Evolutionary conservation across 1,140 invertebrate species (phyloP), one percentile per base, ranked within the genome.

Genomic region (Steinernema feltiae): DNA sequence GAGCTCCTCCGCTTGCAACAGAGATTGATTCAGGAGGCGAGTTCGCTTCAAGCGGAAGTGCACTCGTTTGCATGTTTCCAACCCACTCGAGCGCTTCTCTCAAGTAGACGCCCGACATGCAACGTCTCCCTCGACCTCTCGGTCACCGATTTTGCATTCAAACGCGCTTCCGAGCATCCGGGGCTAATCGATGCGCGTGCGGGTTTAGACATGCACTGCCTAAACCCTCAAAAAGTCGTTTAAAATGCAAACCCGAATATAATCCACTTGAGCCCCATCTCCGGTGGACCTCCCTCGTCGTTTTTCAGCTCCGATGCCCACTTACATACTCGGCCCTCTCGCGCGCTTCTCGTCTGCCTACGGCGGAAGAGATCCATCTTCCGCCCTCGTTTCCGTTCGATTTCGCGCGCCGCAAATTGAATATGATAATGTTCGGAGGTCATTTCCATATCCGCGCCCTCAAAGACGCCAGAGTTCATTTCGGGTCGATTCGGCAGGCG

Each of bases 201-300:
- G n/a, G 41, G 41, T 12, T n/a, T n/a, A 46, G 41, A 27, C 53
- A 27, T 63, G 2, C 24, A 3, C 53, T 3, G 7, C 24, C 24
- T 3, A n/a, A 63, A 17, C 53, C 53, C 24, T 27, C 12, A 12
- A 63, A 63, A 63, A 63, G 53, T n/a, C 12, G 53, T 63, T 63
- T 63, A 63, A 63, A 63, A 63, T 63, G 53, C 53, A 63, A 63
- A 63, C 53, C 53, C 53, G 53, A 63, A 63, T 46, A 63, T 63
- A 63, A 63, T 63, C 53, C 53, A 63, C 53, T 63, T 63, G 53
- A 63, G 53, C 53, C 53, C 35, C 35, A 7, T 7, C 35, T 41
- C 7, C 15, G 3, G 12, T 63, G 53, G 53, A 63, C 53, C 53
- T 63, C 53, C 53, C 53, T 63, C 53, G 53, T 12, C 53, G 53